Conservation (phyloP, 2,888 invertebrate species). For the Eutolmus rufibarbis region DNA sequence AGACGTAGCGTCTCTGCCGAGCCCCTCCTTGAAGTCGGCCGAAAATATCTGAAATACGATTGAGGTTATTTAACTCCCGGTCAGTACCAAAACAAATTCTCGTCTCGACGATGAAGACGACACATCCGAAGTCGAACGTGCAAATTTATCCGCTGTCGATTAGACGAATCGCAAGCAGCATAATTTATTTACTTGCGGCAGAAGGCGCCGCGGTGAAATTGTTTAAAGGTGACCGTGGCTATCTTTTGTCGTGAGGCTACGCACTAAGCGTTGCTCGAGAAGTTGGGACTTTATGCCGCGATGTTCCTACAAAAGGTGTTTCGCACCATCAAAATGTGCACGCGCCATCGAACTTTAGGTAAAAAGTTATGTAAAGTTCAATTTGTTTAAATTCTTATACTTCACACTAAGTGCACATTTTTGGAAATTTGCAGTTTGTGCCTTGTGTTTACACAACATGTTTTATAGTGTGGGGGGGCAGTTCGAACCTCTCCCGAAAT, state of each 20-base stretch:
- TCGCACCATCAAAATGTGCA: conserved; percentile 16
- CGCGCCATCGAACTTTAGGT: not conserved
- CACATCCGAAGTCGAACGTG: not conserved
- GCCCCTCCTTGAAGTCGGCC: not conserved
- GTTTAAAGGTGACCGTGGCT: not conserved
- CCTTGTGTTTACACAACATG: not conserved
- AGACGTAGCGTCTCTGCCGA: not conserved
- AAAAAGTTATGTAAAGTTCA: not conserved
- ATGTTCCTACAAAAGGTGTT: conserved; percentile 21
- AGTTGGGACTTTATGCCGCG: not conserved
- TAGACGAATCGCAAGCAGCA: not conserved
- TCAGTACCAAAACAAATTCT: not conserved
- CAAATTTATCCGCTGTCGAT: not conserved
- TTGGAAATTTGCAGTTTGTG: not conserved
- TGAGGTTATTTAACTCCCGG: conserved; percentile 7
- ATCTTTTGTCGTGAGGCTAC: not conserved
- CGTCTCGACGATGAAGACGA: not conserved
- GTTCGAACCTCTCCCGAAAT: not conserved
- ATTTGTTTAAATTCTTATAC: not conserved
- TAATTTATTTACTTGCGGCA: not conserved
- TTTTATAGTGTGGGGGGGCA: not conserved
- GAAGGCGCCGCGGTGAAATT: not conserved
- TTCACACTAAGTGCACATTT: not conserved
- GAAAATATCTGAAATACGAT: not conserved
- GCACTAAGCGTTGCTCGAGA: not conserved